Percentiles rank a stretch among this genome's conserved stretches.
Conservation (phyloP, 1,140 invertebrate species). For the Pygmarrhopalites habei region DNA sequence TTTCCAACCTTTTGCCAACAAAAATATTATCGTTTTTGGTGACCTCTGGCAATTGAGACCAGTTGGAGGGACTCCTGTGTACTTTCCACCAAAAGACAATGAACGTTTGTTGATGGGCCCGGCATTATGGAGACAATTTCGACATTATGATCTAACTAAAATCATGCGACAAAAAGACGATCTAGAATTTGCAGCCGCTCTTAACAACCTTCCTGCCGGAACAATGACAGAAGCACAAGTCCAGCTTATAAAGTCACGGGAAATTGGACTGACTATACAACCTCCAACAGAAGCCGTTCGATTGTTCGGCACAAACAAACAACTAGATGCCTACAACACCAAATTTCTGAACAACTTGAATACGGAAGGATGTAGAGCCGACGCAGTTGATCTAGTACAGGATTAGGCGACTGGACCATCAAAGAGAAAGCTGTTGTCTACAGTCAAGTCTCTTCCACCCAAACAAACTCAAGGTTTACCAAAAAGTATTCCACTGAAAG, state of each 20-base stretch:
- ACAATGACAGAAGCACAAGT: slow-evolving; percentile 14
- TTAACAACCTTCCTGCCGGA: slow-evolving; percentile 21
- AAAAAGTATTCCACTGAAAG: slow-evolving; percentile 38
- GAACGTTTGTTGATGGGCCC: too few relatives aligned
- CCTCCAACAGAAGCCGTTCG: background rate
- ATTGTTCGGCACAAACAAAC: slow-evolving; percentile 12
- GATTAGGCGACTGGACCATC: background rate
- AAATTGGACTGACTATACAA: background rate
- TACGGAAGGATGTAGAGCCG: background rate
- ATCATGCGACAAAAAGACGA: slow-evolving; percentile 27
- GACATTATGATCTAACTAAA: slow-evolving; percentile 17
- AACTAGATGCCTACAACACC: background rate
- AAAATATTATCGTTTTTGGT: background rate
- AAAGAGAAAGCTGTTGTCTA: background rate
- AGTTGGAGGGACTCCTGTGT: background rate
- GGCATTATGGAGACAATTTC: slow-evolving; percentile 12
- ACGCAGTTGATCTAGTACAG: slow-evolving; percentile 1
- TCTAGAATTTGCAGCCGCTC: slow-evolving; percentile 3
- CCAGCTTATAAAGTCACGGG: background rate
- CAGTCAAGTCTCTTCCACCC: background rate
- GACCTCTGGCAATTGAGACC: background rate
- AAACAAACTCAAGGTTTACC: slow-evolving; percentile 40
- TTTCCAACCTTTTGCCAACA: background rate
- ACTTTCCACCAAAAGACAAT: background rate
- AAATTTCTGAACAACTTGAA: background rate